Evolutionary conservation across 2,888 invertebrate species (phyloP).

Genomic region (Trichopoda pennipes): DNA sequence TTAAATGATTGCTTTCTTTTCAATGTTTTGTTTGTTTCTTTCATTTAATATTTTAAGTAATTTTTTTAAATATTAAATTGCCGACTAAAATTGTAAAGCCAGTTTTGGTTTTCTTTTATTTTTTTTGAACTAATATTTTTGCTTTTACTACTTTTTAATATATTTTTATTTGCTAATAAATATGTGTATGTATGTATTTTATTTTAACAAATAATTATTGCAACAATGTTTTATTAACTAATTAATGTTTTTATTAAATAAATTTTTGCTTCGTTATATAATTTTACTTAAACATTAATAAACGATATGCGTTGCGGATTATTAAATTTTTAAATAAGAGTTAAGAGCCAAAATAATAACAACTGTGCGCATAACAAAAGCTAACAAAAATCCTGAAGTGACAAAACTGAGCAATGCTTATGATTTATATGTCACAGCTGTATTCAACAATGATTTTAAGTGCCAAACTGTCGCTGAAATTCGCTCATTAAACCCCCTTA

Average conservation of each 20-base stretch:
- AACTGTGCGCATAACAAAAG: not conserved
- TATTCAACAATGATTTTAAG: no score
- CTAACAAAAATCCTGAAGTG: no score
- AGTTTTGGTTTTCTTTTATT: constrained; percentile 23
- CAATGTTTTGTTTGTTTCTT: constrained; percentile 62
- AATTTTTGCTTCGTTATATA: not conserved
- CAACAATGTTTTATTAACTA: constrained; percentile 36
- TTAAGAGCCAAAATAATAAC: constrained; percentile 34
- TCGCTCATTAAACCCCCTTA: no score
- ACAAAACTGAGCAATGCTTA: no score
- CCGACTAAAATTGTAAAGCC: constrained; percentile 49
- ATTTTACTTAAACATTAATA: constrained; percentile 45
- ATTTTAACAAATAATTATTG: constrained; percentile 52
- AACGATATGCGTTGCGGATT: constrained; percentile 62
- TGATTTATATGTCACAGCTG: no score
- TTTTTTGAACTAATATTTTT: constrained; percentile 49
- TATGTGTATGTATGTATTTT: not conserved
- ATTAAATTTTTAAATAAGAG: constrained; percentile 36
- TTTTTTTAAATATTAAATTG: constrained; percentile 42
- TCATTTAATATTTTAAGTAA: constrained; percentile 25
- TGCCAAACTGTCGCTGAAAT: no score
- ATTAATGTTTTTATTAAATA: not conserved
- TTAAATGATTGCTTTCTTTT: constrained; percentile 72
- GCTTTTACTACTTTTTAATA: constrained; percentile 28
- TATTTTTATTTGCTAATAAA: not conserved